Evolutionary conservation across 2,888 invertebrate species (phyloP), one percentile per base, ranked within the genome.

Genomic region (Pristionchus mayeri): DNA sequence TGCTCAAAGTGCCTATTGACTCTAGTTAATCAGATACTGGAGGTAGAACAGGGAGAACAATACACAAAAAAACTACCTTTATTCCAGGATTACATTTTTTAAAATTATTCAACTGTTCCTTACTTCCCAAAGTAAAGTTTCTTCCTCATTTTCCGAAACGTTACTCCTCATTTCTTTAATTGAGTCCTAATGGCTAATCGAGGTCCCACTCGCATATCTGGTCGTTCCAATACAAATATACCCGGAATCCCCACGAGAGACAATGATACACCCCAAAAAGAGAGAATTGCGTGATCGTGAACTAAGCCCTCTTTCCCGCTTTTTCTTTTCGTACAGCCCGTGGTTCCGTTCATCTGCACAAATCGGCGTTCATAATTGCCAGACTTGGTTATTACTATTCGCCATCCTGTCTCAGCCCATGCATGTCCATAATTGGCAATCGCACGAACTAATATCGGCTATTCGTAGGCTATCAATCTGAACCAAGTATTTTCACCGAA

Each of bases 351-450:
- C 48, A 78, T 21, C 50, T 11, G 50, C 48, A 50, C 30, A 50
- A 78, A 30, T 48, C 50, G 76, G 18, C 50, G 50, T 40, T 4
- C 11, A 4, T 16, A 27, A 63, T 63, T 27, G 18, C 18, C 50
- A 50, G 76, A 78, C 27, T 3, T 18, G 50, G n/a, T 50, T 78
- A 78, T 50, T 78, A 48, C 76, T 78, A 24, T 27, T 11, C 34
- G n/a, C n/a, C n/a, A 80, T 80, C 37, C 80, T 57, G 40, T 57
- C 80, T 80, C n/a, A 4, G 16, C 57, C 11, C 44, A 44, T 44
- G 40, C 71, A 37, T 37, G 71, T 71, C 71, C 40, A n/a, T 71
- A 71, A 71, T 71, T 44, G 71, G 40, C 71, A 44, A 40, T 71
- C 40, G 40, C n/a, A 11, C 71, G 40, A 13, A 24, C 1, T n/a